phyloP scores from a whole-genome alignment of 1,140 invertebrate species.

The Drosophila dunni region DNA sequence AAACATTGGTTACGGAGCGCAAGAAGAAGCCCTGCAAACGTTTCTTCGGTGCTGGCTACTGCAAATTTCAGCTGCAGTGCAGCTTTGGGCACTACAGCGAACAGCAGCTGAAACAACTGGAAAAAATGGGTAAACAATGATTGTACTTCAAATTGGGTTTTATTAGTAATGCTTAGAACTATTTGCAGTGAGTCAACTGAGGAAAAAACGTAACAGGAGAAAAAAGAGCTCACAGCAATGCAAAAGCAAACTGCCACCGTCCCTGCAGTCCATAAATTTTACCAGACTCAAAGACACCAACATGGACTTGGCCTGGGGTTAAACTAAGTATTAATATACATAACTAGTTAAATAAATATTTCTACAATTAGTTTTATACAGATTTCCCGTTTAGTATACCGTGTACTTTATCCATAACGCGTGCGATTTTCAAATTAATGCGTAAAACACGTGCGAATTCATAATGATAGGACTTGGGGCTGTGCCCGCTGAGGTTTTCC shows the following conservation, averaged over 20 bases:
- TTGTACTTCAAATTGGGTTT: constrained; percentile 2
- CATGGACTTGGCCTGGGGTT: constrained; percentile 45
- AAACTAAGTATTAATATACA: constrained; percentile 19
- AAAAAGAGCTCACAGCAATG: constrained; percentile 4
- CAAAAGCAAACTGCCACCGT: constrained; percentile 52
- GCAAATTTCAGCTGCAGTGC: constrained; percentile 71
- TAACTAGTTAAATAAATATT: constrained; percentile 5
- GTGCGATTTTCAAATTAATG: constrained; percentile 68
- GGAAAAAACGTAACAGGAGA: constrained; percentile 7
- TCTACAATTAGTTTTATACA: constrained; percentile 25
- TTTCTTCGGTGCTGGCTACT: constrained; percentile 53
- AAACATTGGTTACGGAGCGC: constrained; percentile 53
- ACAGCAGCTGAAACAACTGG: constrained; percentile 57
- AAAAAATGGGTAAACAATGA: constrained; percentile 52
- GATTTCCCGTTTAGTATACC: constrained; percentile 49
- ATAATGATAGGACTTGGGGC: constrained; percentile 70
- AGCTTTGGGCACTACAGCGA: constrained; percentile 65
- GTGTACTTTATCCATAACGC: constrained; percentile 72
- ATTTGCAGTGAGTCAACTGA: constrained; percentile 33
- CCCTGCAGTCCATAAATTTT: constrained; percentile 48
- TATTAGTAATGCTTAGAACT: neutral
- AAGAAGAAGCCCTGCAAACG: constrained; percentile 63
- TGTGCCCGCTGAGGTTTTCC: constrained; percentile 69
- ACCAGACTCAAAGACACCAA: constrained; percentile 37
- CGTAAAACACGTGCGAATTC: constrained; percentile 71